Conservation (phyloP, 2,888 invertebrate genomes). For the Drosophila sordidula region DNA sequence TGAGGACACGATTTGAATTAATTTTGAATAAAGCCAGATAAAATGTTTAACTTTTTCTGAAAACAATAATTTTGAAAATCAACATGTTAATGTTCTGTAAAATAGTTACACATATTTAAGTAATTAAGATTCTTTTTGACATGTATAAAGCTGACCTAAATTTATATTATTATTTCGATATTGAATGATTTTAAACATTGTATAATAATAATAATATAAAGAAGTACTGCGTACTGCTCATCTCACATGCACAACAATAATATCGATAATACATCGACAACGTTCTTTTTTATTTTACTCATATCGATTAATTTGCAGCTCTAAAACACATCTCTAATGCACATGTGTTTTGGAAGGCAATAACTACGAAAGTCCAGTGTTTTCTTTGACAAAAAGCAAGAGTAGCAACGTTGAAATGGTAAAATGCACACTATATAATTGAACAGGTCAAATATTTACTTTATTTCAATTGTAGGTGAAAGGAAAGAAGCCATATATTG, state of each 20-base stretch:
- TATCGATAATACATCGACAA: constrained; percentile 15
- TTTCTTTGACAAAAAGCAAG: constrained; percentile 6
- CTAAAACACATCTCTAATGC: constrained; percentile 43
- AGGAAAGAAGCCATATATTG: constrained; percentile 89
- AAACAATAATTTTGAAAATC: too few relatives aligned
- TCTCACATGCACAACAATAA: not conserved
- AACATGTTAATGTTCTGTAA: too few relatives aligned
- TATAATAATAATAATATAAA: too few relatives aligned
- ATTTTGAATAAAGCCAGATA: not conserved
- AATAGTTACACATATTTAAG: too few relatives aligned
- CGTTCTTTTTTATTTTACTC: not conserved
- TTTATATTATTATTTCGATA: too few relatives aligned
- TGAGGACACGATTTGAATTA: too few relatives aligned
- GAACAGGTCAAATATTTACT: not conserved
- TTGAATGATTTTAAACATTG: too few relatives aligned
- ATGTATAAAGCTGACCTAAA: too few relatives aligned
- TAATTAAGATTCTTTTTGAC: too few relatives aligned
- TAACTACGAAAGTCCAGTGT: constrained; percentile 2
- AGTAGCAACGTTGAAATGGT: constrained; percentile 32
- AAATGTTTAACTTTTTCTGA: not conserved
- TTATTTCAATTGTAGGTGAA: constrained; percentile 72
- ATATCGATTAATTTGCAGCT: constrained; percentile 9
- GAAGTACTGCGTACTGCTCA: too few relatives aligned
- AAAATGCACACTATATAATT: not conserved
- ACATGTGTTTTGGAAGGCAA: constrained; percentile 52